These are phyloP conservation scores for Nymphalis polychloros DNA, from an alignment of 2,888 invertebrate genomes.

Conservation along the genomic window DNA sequence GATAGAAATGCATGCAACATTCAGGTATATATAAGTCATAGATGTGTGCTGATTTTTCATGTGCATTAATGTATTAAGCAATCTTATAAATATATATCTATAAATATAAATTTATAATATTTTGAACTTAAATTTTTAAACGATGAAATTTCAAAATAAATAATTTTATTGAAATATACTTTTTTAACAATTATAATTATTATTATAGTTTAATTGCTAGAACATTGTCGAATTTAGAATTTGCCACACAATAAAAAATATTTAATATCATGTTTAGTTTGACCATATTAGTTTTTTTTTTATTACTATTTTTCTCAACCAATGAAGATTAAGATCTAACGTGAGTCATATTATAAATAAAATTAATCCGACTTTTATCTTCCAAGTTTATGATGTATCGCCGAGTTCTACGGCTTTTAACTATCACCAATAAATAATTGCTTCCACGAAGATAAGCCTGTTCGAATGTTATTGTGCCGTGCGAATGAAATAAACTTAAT, in stretches of 20 bases:
- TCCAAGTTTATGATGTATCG: conserved; percentile 19
- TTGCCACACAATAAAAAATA: no score
- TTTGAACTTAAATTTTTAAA: no score
- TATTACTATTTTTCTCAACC: not conserved
- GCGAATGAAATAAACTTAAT: conserved; percentile 43
- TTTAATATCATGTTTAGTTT: no score
- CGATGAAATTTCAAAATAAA: no score
- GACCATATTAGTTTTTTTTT: not conserved
- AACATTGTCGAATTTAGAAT: no score
- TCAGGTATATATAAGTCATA: not conserved
- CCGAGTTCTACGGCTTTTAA: conserved; percentile 26
- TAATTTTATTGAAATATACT: no score
- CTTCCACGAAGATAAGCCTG: conserved; percentile 41
- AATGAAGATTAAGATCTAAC: conserved; percentile 1
- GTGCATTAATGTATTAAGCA: no score
- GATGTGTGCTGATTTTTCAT: not conserved
- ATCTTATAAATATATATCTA: no score
- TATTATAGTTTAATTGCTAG: no score
- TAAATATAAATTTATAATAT: no score
- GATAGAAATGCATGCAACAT: conserved; percentile 52
- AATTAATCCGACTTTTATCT: conserved; percentile 27
- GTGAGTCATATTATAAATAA: conserved; percentile 20
- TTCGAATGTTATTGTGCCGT: conserved; percentile 40
- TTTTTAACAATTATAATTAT: no score
- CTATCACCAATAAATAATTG: conserved; percentile 43